phyloP scores from a whole-genome alignment of 2,888 invertebrate genomes.

The Ramazzottius varieornatus region DNA sequence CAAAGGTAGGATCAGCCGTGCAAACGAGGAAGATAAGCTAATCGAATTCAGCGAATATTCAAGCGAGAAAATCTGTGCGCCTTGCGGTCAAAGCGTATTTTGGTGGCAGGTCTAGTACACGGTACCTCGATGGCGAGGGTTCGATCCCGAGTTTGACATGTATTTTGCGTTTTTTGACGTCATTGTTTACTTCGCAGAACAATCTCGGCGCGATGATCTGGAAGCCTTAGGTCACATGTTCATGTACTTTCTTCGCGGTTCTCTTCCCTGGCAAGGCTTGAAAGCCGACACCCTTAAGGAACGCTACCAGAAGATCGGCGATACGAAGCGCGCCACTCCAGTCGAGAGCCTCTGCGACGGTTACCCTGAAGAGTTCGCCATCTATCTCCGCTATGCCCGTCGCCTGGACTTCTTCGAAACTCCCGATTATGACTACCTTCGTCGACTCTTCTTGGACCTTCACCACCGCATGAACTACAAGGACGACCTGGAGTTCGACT shows the following conservation, averaged over 20 bases:
- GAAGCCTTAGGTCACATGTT: slow-evolving; percentile 99
- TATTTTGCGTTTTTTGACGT: neutral
- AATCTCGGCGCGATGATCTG: slow-evolving; percentile 93
- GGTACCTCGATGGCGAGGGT: too few relatives aligned
- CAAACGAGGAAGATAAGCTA: too few relatives aligned
- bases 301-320: slow-evolving; percentile 98
- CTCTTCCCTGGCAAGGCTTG: slow-evolving; percentile 97
- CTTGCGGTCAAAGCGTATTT: too few relatives aligned
- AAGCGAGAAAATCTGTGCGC: too few relatives aligned
- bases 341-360: slow-evolving; percentile 52
- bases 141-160: too few relatives aligned
- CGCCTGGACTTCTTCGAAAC: slow-evolving; percentile 98
- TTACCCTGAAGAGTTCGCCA: slow-evolving; percentile 74
- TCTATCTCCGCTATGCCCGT: slow-evolving; percentile 81
- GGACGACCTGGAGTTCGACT: slow-evolving; percentile 32
- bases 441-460: slow-evolving; percentile 73
- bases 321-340: slow-evolving; percentile 93
- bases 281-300: slow-evolving; percentile 98
- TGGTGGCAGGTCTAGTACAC: too few relatives aligned
- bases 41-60: neutral
- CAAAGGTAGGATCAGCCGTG: slow-evolving; percentile 62
- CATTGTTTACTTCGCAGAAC: slow-evolving; percentile 37
- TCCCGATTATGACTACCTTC: slow-evolving; percentile 93
- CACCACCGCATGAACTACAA: slow-evolving; percentile 43
- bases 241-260: slow-evolving; percentile 99